A percentile compares a stretch with the other conserved stretches of the same genome.
phyloP scores from a whole-genome alignment of 2,888 invertebrate genomes.

The Atethmia centrago region DNA sequence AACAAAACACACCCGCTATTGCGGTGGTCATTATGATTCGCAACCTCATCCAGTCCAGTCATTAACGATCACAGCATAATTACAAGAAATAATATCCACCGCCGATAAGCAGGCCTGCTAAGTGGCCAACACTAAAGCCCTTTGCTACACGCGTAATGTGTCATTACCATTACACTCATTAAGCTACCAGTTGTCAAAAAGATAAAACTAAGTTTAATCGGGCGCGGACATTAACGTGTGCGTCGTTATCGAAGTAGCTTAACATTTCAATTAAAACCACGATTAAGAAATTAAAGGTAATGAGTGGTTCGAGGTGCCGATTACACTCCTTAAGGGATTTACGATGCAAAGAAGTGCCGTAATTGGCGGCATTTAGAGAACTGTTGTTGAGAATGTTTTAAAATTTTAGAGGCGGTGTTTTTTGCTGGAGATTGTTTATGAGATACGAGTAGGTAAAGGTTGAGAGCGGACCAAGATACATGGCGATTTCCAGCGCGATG shows the following conservation, averaged over 20 bases:
- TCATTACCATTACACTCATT: slow-evolving; percentile 72
- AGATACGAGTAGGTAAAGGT: slow-evolving; percentile 12
- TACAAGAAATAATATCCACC: slow-evolving; percentile 52
- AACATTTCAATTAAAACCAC: slow-evolving; percentile 88
- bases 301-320: slow-evolving; percentile 81
- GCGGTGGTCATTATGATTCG: slow-evolving; percentile 45
- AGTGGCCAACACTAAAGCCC: slow-evolving; percentile 60
- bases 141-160: slow-evolving; percentile 60
- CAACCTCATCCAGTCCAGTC: slow-evolving; percentile 40
- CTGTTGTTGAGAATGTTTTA: slow-evolving; percentile 32
- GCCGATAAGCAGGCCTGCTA: slow-evolving; percentile 56
- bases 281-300: slow-evolving; percentile 88
- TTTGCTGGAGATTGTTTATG: slow-evolving; percentile 14
- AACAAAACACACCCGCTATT: background rate
- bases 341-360: slow-evolving; percentile 74
- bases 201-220: slow-evolving; percentile 74
- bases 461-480: background rate
- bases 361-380: slow-evolving; percentile 77
- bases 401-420: slow-evolving; percentile 40
- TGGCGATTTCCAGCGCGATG: background rate
- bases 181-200: slow-evolving; percentile 74
- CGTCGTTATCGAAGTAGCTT: slow-evolving; percentile 79
- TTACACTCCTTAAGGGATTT: slow-evolving; percentile 75
- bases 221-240: slow-evolving; percentile 80
- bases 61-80: slow-evolving; percentile 55